Evolutionary conservation across 2,888 invertebrate species (phyloP), one percentile per base, ranked within the genome.

Genomic region (Rhingia campestris): DNA sequence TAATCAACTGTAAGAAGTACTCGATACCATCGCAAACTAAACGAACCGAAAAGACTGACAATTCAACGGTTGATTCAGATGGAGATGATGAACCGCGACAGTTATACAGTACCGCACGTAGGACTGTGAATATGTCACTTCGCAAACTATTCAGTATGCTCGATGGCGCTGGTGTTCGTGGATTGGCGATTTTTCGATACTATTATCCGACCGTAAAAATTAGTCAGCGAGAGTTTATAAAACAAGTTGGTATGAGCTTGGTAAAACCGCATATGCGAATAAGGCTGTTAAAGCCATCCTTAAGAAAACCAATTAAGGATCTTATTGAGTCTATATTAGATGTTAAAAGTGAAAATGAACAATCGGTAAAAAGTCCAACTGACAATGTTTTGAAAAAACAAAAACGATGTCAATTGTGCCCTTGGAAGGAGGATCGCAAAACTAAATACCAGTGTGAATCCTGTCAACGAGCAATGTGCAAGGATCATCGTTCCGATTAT

Each of bases 81-180:
- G 22, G 9, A 4, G 54, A 45, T 10, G 37, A 72, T 35, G 35
- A 61, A 3, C 9, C 37, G 7, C 14, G 9, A 10, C 43, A 72
- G n/a, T 7, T 35, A 3, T 73, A 39, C 30, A 63, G 54, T 12
- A 47, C 73, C n/a, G 54, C 43, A 10, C 73, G 73, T 32, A 73
- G 54, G 47, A 73, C 73, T n/a, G 37, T 30, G 6, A 45, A 56
- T 14, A 37, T 39, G 30, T 3, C 53, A 37, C 63, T 73, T 10
- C 63, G 63, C 2, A n/a, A 32, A 6, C 12, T 73, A 3, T 63
- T 56, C 32, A 73, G 53, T 43, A 73, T 73, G 54, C 54, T 73
- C 7, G 73, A 73, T 4, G 35, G 54, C 10, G 73, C 73, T 32
- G 39, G 12, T 22, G 6, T 63, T 0, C n/a, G 53, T 45, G 73